These are phyloP conservation scores for Chiropotes sagulatus DNA, from an alignment of 2,797 vertebrate species.

Conservation along the genomic window DNA sequence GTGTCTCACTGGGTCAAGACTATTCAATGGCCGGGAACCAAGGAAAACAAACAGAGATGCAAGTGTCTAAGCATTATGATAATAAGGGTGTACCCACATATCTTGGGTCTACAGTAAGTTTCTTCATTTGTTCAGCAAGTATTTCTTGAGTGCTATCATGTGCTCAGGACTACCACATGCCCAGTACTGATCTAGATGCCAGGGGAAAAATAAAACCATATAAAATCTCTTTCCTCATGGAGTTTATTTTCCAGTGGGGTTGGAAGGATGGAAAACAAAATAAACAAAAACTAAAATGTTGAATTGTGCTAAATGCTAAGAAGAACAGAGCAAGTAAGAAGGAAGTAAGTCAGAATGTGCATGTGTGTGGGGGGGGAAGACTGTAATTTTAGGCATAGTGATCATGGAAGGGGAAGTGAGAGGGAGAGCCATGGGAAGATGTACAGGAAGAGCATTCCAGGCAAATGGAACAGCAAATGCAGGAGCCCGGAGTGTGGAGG, in stretches of 20 bases:
- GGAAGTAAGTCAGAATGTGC: rapidly evolving
- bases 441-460: not conserved
- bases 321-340: not conserved
- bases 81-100: rapidly evolving
- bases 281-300: not conserved
- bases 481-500: not conserved
- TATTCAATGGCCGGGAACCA: not conserved
- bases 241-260: not conserved
- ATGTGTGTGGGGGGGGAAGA: not conserved
- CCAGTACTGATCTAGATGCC: not conserved
- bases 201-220: not conserved
- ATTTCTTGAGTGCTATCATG: not conserved
- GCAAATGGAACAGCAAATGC: not conserved
- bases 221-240: not conserved
- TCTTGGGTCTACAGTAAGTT: rapidly evolving
- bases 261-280: not conserved
- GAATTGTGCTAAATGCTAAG: not conserved
- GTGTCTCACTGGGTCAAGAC: not conserved
- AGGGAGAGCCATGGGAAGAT: rapidly evolving
- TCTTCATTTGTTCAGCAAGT: not conserved
- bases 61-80: rapidly evolving
- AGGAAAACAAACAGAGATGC: not conserved
- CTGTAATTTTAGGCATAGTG: rapidly evolving
- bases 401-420: not conserved
- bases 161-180: not conserved